Base-by-base conservation (phyloP, 2,113 vertebrate species). In the Calyptomena viridis region DNA sequence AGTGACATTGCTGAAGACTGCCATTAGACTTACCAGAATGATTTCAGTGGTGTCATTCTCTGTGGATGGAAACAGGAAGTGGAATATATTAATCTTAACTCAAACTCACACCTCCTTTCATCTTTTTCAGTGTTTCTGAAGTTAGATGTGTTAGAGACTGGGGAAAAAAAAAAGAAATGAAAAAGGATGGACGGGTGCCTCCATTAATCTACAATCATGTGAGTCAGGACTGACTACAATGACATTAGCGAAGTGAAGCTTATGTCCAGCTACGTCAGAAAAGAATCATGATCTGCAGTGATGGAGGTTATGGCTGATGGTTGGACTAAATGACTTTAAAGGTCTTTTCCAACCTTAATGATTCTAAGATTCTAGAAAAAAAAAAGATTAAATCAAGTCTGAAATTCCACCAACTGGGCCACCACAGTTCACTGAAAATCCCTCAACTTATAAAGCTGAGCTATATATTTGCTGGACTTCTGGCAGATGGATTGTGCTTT, bases 1-100 rank as follows among this genome's bases (percentile, higher is more conserved):
- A 56, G n/a, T 13, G 20, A 40, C 27, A n/a, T 11, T 0, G 0
- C 42, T 89, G n/a, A 74, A 66, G n/a, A 40, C 1, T 25, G 23
- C 39, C 42, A 49, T 47, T 21, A 28, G 39, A 40, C n/a, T 42
- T 56, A 49, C 6, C 33, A 84, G 60, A 89, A 71, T 18, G 17
- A 50, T 35, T 91, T 89, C 24, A 75, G 44, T 37, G 66, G 20
- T 0, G 0, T 60, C n/a, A 35, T 56, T 77, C 44, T 86, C 68
- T 1, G 6, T n/a, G 37, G 77, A 53, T 18, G 52, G 66, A 84
- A 96, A 91, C 52, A 82, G 66, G 60, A 95, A 82, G 52, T 44
- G 53, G 52, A 84, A 89, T 80, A 53, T 46, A 53, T 67, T 55
- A 47, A 46, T 40, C 33, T 63, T 39, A 46, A 19, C 35, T 71